Base-by-base conservation (phyloP, 2,113 vertebrate species). In the Sander lucioperca region DNA sequence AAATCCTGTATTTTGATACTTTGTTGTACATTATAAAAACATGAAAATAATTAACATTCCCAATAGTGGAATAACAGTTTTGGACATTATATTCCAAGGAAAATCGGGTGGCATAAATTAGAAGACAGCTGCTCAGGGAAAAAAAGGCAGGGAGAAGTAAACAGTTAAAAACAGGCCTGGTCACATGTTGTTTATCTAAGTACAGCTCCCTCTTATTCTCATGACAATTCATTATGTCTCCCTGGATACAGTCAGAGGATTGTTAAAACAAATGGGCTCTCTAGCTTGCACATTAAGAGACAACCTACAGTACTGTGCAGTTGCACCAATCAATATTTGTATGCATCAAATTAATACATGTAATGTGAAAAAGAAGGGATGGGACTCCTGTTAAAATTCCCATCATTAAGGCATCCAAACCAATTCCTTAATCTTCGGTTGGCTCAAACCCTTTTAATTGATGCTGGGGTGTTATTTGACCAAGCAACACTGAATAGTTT, bases 181-280 rank as follows among this genome's bases (percentile, higher is more conserved):
- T 89, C 88, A 90, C 82, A 61, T 92, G 92, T 75, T 90, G 90
- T 90, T 91, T 91, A 71, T 85, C 62, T 30, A 74, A 57, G 36
- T 63, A 30, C 64, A 56, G 67, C 75, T 74, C 56, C 14, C 1
- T 82, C 51, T 61, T 88, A 77, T 70, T 82, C 86, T 87, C 92
- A 80, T 91, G 88, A 74, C 71, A 63, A 48, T 71, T 79, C 67
- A 53, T 80, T 78, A 80, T 59, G 48, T 80, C n/a, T 85, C 88
- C 69, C 45, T 58, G 54, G 87, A 66, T 30, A 36, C 59, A 80
- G 77, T 50, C 13, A 1, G 62, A 63, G 25, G 56, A 77, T 23
- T 15, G n/a, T 21, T 65, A 19, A 76, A 83, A 69, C 27, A 76
- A 78, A 68, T 30, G 7, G n/a, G 58, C 21, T 69, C 53, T 65